Percentiles rank a stretch among this genome's conserved stretches.
These are phyloP conservation scores for Nautilus pompilius DNA, from an alignment of 1,140 invertebrate genomes.

Conservation along the genomic window DNA sequence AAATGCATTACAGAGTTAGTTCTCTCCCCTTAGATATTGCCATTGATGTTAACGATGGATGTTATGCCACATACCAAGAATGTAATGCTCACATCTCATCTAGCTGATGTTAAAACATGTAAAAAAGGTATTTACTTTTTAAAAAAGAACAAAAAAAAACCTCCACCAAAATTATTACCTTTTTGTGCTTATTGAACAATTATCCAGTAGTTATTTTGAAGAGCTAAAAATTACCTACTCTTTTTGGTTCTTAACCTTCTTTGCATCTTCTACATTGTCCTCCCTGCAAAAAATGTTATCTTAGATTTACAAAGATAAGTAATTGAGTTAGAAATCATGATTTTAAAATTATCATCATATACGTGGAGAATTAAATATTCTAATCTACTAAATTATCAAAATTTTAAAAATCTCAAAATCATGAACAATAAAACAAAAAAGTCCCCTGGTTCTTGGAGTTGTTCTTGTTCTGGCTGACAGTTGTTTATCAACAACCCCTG, in stretches of 20 bases:
- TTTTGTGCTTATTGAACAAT: too few relatives aligned
- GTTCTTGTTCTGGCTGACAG: too few relatives aligned
- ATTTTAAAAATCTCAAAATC: too few relatives aligned
- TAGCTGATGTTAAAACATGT: not conserved
- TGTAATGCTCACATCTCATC: not conserved
- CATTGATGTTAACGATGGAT: not conserved
- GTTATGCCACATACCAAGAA: not conserved
- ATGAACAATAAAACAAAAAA: too few relatives aligned
- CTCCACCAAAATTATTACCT: too few relatives aligned
- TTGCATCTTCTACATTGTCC: constrained; percentile 65
- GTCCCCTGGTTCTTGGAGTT: too few relatives aligned
- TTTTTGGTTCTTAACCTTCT: constrained; percentile 65
- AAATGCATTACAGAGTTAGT: too few relatives aligned
- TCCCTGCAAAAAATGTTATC: constrained; percentile 36
- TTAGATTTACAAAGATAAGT: not conserved
- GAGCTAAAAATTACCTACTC: constrained; percentile 45
- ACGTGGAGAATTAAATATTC: too few relatives aligned
- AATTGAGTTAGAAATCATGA: not conserved
- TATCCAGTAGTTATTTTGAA: too few relatives aligned
- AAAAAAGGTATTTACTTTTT: not conserved
- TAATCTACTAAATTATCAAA: too few relatives aligned
- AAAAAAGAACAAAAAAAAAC: not conserved
- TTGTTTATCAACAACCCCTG: too few relatives aligned
- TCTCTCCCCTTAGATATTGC: not conserved
- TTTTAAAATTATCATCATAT: too few relatives aligned